phyloP scores from a whole-genome alignment of 2,113 vertebrate genomes.

The Oreochromis aureus region DNA sequence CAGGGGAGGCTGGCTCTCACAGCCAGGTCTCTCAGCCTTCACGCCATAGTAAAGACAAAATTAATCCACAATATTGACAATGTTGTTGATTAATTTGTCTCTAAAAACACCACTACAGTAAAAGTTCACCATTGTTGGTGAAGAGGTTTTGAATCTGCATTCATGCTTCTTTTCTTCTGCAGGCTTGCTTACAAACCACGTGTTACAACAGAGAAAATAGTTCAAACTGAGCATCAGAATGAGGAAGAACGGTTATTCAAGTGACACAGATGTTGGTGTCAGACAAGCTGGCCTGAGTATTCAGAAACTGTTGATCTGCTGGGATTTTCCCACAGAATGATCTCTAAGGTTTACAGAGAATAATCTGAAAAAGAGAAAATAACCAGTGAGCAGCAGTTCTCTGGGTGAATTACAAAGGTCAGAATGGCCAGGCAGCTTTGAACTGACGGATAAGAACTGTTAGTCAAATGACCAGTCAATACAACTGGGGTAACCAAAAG shows the following conservation, averaged over 20 bases:
- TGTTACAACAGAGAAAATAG: background rate
- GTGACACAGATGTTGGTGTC: background rate
- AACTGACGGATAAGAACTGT: background rate
- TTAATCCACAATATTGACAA: fast-evolving
- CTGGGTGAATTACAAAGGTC: background rate
- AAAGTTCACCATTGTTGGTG: fast-evolving
- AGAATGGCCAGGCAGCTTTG: background rate
- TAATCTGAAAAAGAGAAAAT: background rate
- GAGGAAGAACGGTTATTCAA: background rate
- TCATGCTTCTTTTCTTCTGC: background rate
- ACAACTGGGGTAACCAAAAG: background rate
- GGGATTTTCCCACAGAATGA: too few species aligned
- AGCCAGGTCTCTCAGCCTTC: fast-evolving
- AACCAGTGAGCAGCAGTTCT: fast-evolving
- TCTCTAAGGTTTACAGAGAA: background rate
- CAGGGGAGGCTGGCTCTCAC: background rate
- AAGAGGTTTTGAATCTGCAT: background rate
- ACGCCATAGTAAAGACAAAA: background rate
- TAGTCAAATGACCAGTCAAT: fast-evolving
- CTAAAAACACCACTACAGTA: background rate
- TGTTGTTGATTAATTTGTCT: fast-evolving
- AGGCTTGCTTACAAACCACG: fast-evolving
- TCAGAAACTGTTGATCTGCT: background rate
- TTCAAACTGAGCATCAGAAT: background rate
- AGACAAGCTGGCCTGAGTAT: background rate